Evolutionary conservation across 2,113 vertebrate species (phyloP).

Genomic region (Chloroceryle aenea): DNA sequence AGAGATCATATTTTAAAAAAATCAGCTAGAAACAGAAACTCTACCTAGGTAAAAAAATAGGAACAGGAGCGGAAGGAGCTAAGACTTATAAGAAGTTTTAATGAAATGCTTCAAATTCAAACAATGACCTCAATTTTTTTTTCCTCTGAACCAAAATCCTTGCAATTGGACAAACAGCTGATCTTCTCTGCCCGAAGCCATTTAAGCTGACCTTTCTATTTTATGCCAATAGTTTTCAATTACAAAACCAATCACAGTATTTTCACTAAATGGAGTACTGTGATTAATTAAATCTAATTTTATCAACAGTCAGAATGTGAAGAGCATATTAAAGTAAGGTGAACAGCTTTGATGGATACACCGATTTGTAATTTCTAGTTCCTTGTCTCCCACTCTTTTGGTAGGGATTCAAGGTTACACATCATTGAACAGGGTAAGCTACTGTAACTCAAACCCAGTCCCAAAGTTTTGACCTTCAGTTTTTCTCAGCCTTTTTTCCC

Average conservation of each 20-base stretch:
- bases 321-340: constrained; percentile 24
- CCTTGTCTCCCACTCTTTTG: not conserved
- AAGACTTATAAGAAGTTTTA: not conserved
- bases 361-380: constrained; percentile 24
- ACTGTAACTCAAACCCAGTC: not conserved
- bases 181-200: not conserved
- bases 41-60: not conserved
- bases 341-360: constrained; percentile 42
- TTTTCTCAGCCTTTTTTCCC: not conserved
- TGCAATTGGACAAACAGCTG: constrained; percentile 11
- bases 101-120: constrained; percentile 5
- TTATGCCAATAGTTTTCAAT: constrained; percentile 52
- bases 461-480: not conserved
- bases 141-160: not conserved
- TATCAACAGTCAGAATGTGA: constrained; percentile 55
- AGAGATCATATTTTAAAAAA: not conserved
- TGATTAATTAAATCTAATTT: constrained; percentile 64
- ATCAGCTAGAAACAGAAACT: not conserved
- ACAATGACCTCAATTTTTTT: not conserved
- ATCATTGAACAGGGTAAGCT: not conserved
- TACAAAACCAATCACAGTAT: constrained; percentile 24
- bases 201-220: constrained; percentile 46
- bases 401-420: constrained; percentile 31
- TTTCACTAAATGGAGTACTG: constrained; percentile 32
- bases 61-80: not conserved